Conservation (phyloP, 1,140 invertebrate species). For the Solenopsis fugax region DNA sequence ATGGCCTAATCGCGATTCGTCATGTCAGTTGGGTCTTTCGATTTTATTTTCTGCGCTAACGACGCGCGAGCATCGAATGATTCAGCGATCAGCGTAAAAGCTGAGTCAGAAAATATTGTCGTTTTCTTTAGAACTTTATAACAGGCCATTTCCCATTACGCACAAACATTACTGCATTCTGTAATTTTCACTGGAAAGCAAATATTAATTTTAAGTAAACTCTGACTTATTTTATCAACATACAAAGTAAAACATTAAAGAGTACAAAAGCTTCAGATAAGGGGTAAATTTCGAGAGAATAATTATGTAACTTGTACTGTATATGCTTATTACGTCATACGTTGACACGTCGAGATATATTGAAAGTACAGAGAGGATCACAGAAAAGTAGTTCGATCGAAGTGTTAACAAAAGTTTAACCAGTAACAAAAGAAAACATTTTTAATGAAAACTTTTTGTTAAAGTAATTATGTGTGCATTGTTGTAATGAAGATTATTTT, state of each 20-base stretch:
- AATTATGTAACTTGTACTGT: not conserved
- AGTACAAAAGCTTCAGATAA: not conserved
- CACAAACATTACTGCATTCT: not conserved
- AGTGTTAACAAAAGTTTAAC: not conserved
- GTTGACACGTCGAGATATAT: not conserved
- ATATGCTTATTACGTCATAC: not conserved
- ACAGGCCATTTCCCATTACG: not conserved
- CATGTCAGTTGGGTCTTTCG: not conserved
- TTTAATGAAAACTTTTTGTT: not conserved
- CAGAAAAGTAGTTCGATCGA: not conserved
- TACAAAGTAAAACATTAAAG: not conserved
- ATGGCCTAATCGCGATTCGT: slow-evolving; percentile 12
- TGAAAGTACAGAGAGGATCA: not conserved
- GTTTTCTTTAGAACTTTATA: not conserved
- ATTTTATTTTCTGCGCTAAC: not conserved
- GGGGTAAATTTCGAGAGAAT: not conserved
- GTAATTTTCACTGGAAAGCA: not conserved
- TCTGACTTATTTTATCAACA: not conserved
- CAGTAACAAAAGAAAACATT: not conserved
- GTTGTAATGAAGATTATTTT: not conserved
- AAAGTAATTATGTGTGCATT: no score
- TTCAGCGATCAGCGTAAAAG: not conserved
- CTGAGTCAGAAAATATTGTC: slow-evolving; percentile 34
- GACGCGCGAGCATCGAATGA: slow-evolving; percentile 14
- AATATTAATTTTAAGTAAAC: not conserved